Base-by-base conservation (phyloP, 2,113 vertebrate species). In the Spizaetus ornatus region DNA sequence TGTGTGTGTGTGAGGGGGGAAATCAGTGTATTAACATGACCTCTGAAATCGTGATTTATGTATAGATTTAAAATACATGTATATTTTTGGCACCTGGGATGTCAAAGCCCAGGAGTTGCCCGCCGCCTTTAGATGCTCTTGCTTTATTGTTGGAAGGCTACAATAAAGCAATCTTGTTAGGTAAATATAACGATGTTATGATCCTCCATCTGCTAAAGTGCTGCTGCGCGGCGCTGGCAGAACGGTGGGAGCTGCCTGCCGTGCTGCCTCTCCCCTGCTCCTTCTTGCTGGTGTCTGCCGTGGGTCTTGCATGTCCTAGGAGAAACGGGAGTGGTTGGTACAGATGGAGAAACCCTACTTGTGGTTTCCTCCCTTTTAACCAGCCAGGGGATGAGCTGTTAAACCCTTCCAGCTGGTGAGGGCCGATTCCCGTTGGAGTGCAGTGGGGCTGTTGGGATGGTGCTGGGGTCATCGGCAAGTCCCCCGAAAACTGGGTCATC, bases 81-180 rank as follows among this genome's bases (percentile, higher is more conserved):
- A 1, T 52, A 2, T 59, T 8, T 67, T 47, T 86, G 84, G 59
- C 82, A 86, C 16, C 20, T 50, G 80, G 13, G 27, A 43, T 94
- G 65, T 74, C 70, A 63, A 86, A 82, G 76, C 59, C 29, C 42
- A 42, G 65, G 69, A 85, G 2, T 2, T 92, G 95, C 61, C 78
- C 9, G 23, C 70, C 10, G 43, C 81, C 73, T 93, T 88, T 31
- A 42, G 86, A 47, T 11, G 12, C 61, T 81, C 36, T 95, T 1
- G 31, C 53, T 65, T 67, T 73, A 19, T 79, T 73, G 73, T 96
- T 85, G 86, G 81, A 95, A 73, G 86, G 67, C 76, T 82, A 50
- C 72, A 40, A 82, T 96, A 86, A 93, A 94, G 59, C 86, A 58
- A 42, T 86, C 95, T 97, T 2, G 62, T 95, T 95, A 96, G 90